Conservation (phyloP, 2,888 invertebrate genomes). For the Lapara coniferarum region DNA sequence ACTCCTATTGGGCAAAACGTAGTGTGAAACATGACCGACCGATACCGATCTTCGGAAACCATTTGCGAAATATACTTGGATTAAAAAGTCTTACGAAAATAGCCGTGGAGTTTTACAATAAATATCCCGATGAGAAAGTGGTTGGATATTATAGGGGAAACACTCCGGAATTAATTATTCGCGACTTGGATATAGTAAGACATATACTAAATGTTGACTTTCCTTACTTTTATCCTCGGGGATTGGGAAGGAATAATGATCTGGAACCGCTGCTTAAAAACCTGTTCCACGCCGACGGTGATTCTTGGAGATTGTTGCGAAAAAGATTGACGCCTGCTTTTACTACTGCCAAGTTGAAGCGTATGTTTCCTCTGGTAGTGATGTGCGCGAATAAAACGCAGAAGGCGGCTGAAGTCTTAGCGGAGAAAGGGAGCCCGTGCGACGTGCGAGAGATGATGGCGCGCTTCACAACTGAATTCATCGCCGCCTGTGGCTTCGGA, state of each 20-base stretch:
- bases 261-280: conserved; percentile 55
- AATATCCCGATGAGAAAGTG: conserved; percentile 62
- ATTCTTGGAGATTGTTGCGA: conserved; percentile 64
- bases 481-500: conserved; percentile 64
- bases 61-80: conserved; percentile 51
- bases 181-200: conserved; percentile 59
- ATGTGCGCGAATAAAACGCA: conserved; percentile 63
- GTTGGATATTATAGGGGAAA: conserved; percentile 62
- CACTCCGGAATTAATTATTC: conserved; percentile 59
- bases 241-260: conserved; percentile 50
- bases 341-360: conserved; percentile 64
- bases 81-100: conserved; percentile 51
- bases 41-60: conserved; percentile 59
- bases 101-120: conserved; percentile 53
- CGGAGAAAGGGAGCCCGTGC: conserved; percentile 49
- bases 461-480: conserved; percentile 63
- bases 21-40: conserved; percentile 61
- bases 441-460: conserved; percentile 62
- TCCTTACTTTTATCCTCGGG: conserved; percentile 56
- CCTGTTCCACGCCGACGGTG: conserved; percentile 63
- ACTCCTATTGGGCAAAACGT: conserved; percentile 60
- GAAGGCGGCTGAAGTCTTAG: conserved; percentile 45
- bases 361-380: conserved; percentile 69
- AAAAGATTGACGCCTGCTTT: conserved; percentile 68
- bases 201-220: conserved; percentile 60